Evolutionary conservation across 1,140 invertebrate species (phyloP), one percentile per base, ranked within the genome.

Genomic region (Chrysoperla carnea): DNA sequence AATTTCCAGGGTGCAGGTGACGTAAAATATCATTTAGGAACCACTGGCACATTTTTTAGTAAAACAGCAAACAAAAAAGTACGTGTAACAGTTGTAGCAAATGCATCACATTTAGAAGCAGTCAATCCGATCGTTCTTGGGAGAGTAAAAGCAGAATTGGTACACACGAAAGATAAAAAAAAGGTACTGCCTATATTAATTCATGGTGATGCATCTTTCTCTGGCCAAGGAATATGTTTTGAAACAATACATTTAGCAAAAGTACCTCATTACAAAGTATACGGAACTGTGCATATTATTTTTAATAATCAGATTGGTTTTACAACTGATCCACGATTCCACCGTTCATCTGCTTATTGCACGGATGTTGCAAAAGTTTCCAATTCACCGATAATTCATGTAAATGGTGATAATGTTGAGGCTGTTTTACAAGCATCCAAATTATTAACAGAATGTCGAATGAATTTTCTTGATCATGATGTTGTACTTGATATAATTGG

Each of bases 21-120:
- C 61, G 88, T 95, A 0, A 95, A 94, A 55, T 95, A 94, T 60
- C 90, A 95, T 64, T 67, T 95, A 50, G 91, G 91, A 6, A 81
- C 84, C 6, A 41, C 13, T 35, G 7, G 28, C 17, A 29, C 40
- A 15, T 33, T 47, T 46, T 57, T 86, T 28, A 91, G 90, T 53
- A 66, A 81, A 0, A 70, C 76, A 27, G 84, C 81, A 6, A 85
- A 89, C 49, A 84, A 81, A 51, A 79, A 79, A 47, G 76, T 93
- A 46, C 76, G 78, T 41, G 62, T 92, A 13, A 75, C 84, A 1
- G 73, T 95, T 45, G 77, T 89, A 36, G 84, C 86, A 1, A 94
- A 95, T 66, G 85, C 88, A 1, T 91, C 86, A 1, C 90, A 94
- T 63, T 66, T 94, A 51, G 91, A 95, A 62, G 80, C 84, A 42